Conservation (phyloP, 2,888 invertebrate genomes). For the Drosophila flavopinicola region DNA sequence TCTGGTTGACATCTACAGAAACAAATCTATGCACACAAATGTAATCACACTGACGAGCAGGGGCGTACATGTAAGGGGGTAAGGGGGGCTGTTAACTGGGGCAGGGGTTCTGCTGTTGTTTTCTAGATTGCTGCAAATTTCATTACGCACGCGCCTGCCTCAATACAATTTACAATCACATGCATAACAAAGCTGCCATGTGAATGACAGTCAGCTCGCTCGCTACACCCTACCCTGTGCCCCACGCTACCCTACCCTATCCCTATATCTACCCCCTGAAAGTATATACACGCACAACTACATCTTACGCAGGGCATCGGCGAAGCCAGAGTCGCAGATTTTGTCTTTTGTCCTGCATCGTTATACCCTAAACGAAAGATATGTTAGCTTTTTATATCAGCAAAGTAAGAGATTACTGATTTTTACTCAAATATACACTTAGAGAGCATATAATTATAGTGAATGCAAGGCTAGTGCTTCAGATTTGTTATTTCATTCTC, state of each 20-base stretch:
- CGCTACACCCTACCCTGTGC: not conserved
- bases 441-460: no score
- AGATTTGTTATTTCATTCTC: no score
- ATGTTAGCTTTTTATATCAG: not conserved
- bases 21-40: slow-evolving; percentile 56
- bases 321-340: slow-evolving; percentile 5
- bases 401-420: not conserved
- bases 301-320: slow-evolving; percentile 4
- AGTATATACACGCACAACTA: slow-evolving; percentile 12
- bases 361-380: slow-evolving; percentile 6
- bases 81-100: slow-evolving; percentile 1
- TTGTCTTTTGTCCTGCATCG: slow-evolving; percentile 16
- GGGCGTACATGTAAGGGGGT: not conserved
- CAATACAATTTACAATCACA: slow-evolving; percentile 76
- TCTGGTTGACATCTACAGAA: slow-evolving; percentile 55
- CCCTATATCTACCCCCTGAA: not conserved
- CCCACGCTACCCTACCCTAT: not conserved
- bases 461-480: no score
- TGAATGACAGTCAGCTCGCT: slow-evolving; percentile 55
- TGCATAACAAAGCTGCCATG: slow-evolving; percentile 69
- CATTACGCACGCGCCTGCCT: slow-evolving; percentile 69
- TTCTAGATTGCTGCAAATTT: slow-evolving; percentile 67
- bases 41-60: slow-evolving; percentile 8
- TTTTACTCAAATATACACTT: not conserved
- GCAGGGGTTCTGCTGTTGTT: slow-evolving; percentile 19